Conservation (phyloP, 2,797 vertebrate species). For the Poeciliopsis turneri region DNA sequence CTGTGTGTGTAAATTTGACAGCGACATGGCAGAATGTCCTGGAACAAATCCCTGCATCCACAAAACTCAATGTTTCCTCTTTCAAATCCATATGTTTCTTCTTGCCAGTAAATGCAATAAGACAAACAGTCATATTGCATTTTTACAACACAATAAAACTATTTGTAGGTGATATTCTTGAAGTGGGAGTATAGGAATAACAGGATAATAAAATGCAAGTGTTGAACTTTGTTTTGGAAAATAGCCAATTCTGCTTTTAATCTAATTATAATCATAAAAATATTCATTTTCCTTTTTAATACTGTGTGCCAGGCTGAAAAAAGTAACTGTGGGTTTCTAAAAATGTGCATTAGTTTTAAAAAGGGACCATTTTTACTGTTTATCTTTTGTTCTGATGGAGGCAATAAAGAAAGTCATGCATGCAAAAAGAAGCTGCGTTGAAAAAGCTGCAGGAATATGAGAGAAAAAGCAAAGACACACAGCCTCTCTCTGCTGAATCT, state of each 20-base stretch:
- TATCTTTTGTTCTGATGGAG: neutral
- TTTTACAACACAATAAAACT: neutral
- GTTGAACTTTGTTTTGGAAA: neutral
- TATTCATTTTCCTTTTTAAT: neutral
- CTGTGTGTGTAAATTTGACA: constrained; percentile 1
- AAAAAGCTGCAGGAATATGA: neutral
- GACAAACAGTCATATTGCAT: too few species aligned
- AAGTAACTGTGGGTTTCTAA: neutral
- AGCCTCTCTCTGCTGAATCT: constrained; percentile 30
- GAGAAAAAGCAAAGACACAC: neutral
- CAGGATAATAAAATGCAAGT: neutral
- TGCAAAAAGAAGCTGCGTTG: neutral
- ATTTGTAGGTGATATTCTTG: neutral
- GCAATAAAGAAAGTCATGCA: neutral
- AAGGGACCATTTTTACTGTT: neutral
- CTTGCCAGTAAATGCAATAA: neutral
- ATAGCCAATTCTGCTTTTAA: neutral
- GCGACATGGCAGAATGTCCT: neutral
- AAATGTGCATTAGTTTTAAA: neutral
- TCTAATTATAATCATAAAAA: neutral
- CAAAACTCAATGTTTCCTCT: neutral
- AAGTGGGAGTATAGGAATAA: neutral
- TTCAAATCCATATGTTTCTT: neutral
- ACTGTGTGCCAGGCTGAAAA: neutral
- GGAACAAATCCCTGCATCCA: neutral